phyloP scores from a whole-genome alignment of 2,113 vertebrate genomes.

The Ameiurus melas region DNA sequence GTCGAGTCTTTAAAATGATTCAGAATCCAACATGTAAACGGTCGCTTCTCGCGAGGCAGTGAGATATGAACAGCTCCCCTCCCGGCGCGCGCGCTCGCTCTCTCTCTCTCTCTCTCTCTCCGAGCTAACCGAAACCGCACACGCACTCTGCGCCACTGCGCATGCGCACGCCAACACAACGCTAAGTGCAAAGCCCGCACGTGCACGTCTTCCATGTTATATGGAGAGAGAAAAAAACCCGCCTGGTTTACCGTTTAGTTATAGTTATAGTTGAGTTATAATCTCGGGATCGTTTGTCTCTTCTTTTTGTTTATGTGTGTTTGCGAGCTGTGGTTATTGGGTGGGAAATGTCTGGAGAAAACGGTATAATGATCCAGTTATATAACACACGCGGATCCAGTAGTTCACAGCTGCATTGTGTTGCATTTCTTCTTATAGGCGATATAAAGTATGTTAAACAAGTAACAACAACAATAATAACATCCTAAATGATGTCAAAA shows the following conservation, averaged over 20 bases:
- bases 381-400: neutral
- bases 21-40: conserved; percentile 54
- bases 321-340: neutral
- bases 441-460: neutral
- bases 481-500: too few relatives aligned
- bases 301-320: neutral
- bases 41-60: conserved; percentile 43
- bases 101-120: conserved; percentile 41
- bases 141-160: conserved; percentile 55
- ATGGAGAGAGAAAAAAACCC: too few relatives aligned
- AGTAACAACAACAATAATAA: too few relatives aligned
- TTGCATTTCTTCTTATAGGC: neutral
- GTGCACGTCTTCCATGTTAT: neutral
- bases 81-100: conserved; percentile 34
- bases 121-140: conserved; percentile 74
- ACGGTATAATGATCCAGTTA: neutral
- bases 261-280: neutral
- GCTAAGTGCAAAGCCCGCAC: neutral
- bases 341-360: neutral
- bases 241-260: neutral
- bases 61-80: neutral
- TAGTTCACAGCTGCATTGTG: too few relatives aligned
- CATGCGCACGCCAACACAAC: conserved; percentile 59
- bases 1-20: conserved; percentile 50
- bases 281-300: neutral